Evolutionary conservation across 2,888 invertebrate genomes (phyloP), one percentile per base, ranked within the genome.

Genomic region (Cataglyphis altisquamis): DNA sequence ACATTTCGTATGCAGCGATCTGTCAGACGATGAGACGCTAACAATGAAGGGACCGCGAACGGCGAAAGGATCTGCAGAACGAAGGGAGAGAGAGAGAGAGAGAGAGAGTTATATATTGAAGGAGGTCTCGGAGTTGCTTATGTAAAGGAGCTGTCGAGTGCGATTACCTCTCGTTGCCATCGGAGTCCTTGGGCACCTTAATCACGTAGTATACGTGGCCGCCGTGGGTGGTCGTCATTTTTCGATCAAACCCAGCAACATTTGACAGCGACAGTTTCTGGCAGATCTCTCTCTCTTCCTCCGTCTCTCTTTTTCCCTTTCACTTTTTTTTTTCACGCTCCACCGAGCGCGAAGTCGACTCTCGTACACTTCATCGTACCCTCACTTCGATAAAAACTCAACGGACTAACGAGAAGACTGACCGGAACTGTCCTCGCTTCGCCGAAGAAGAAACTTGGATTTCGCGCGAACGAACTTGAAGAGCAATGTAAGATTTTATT

Each of bases 121-220:
- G 15, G 21, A 8, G 41, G 12, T 29, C 12, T 29, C 12, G 55
- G 66, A 4, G 25, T 25, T 39, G 52, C 32, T 75, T 64, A 57
- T 66, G 41, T 41, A 82, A 41, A 57, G 15, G 12, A 64, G 45
- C 32, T 67, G 77, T 74, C 82, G 25, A 48, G 60, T 66, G n/a
- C 36, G 29, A 74, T 92, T 94, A 94, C 94, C 94, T 94, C 87
- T 94, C 93, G 83, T 93, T 92, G 82, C 92, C 92, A 81, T 95
- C 95, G 91, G 95, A 94, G 86, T 95, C 96, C 93, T 95, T 96
- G 29, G 97, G 97, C 89, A 96, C 96, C 94, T 96, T 96, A 90
- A 97, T 96, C 91, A 97, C 96, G 94, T 97, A 97, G 95, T 97
- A 97, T 88, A 97, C 95, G 92, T 96, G 96, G 92, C 97, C 97